A percentile compares a stretch with the other conserved stretches of the same genome.
Evolutionary conservation across 2,113 vertebrate genomes (phyloP).

Genomic region (Gadus chalcogrammus): DNA sequence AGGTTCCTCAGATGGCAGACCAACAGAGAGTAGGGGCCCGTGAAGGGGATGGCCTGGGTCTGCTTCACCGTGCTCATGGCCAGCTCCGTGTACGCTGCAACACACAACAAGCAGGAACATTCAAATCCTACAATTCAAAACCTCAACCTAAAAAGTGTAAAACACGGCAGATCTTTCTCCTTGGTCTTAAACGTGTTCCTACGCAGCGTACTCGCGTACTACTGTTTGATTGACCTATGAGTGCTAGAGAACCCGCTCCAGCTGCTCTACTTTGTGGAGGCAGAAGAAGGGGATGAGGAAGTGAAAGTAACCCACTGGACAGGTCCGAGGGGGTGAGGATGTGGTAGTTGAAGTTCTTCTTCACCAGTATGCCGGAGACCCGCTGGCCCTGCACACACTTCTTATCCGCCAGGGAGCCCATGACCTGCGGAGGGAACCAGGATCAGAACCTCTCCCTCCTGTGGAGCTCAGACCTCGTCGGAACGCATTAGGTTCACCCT

Average conservation of each 20-base stretch:
- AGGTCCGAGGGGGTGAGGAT: constrained; percentile 87
- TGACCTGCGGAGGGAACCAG: constrained; percentile 68
- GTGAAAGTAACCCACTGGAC: constrained; percentile 75
- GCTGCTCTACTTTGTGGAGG: too few relatives aligned
- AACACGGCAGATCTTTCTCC: background rate
- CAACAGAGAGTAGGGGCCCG: constrained; percentile 79
- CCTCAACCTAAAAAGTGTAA: background rate
- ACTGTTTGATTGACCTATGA: too few relatives aligned
- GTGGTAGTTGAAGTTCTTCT: constrained; percentile 90
- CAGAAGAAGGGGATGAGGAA: too few relatives aligned
- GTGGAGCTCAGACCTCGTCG: too few relatives aligned
- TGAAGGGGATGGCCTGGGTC: constrained; percentile 85
- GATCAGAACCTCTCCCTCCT: background rate
- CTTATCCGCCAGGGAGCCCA: constrained; percentile 86
- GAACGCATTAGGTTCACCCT: too few relatives aligned
- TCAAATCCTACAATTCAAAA: too few relatives aligned
- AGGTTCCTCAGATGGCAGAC: constrained; percentile 79
- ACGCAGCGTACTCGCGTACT: too few relatives aligned
- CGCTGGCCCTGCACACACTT: constrained; percentile 85
- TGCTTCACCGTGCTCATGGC: constrained; percentile 90
- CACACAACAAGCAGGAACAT: background rate
- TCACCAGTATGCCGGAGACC: constrained; percentile 88
- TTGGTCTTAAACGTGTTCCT: background rate
- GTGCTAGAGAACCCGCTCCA: too few relatives aligned
- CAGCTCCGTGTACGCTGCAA: constrained; percentile 84